phyloP scores from a whole-genome alignment of 2,113 vertebrate genomes.

The Apus apus region DNA sequence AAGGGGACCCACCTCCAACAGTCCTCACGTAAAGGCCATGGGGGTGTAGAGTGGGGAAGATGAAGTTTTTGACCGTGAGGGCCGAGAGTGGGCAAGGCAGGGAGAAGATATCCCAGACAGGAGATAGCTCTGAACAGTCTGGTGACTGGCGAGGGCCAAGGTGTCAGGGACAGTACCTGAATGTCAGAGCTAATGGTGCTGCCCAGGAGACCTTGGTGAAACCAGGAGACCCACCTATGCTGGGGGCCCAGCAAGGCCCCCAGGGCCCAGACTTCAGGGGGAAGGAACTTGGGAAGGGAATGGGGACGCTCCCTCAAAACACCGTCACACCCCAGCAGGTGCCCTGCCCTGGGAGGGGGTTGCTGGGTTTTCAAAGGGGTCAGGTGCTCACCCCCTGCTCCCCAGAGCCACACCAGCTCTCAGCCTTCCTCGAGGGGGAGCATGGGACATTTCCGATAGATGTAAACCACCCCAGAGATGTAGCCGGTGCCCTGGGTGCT shows the following conservation, averaged over 20 bases:
- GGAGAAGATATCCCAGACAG: not conserved
- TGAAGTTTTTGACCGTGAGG: not conserved
- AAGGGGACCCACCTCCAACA: not conserved
- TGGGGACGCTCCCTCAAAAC: not conserved
- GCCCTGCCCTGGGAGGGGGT: not conserved
- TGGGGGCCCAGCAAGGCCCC: not conserved
- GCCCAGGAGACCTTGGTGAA: not conserved
- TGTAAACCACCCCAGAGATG: slow-evolving; percentile 83
- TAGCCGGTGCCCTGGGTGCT: slow-evolving; percentile 55
- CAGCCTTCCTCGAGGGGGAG: not conserved
- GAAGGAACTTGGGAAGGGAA: not conserved
- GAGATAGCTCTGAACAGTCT: not conserved
- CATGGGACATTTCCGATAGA: slow-evolving; percentile 77
- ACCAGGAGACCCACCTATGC: not conserved
- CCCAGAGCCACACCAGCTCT: not conserved
- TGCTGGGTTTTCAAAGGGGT: not conserved
- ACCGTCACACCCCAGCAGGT: fast-evolving
- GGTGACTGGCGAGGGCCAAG: not conserved
- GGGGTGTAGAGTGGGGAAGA: not conserved
- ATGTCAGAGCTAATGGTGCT: not conserved
- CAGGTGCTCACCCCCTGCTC: too few relatives aligned
- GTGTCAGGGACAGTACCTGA: not conserved
- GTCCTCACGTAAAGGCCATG: fast-evolving
- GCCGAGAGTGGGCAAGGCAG: not conserved
- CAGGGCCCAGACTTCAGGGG: fast-evolving